Base-by-base conservation (phyloP, 1,140 invertebrate genomes). In the Phymastichus coffea region DNA sequence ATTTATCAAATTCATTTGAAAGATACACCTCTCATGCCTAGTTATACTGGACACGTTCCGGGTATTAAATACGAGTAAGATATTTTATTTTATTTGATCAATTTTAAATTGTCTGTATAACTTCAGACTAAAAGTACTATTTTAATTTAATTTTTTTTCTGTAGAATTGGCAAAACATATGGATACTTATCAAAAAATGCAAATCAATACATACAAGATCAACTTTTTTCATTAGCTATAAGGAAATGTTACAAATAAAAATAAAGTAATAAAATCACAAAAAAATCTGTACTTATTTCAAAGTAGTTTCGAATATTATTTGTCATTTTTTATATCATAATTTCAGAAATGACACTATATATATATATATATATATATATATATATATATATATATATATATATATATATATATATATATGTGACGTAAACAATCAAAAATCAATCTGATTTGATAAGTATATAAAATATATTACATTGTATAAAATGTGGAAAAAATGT, bases 41-140 rank as follows among this genome's bases (percentile, higher is more conserved):
- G 87, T 69, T 91, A 91, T 72, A 81, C 82, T 4, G 88, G 88
- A 2, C 88, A 91, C 65, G 83, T 90, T 46, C 88, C 88, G 1
- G 88, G 88, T 38, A 80, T 80, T 48, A 79, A 81, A 60, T 87
- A 85, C 67, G 85, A 85, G 85, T 86, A 56, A 53, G 12, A 20
- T 25, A 52, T 2, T 25, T 12, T n/a, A n/a, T n/a, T n/a, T n/a
- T n/a, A n/a, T n/a, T n/a, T n/a, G n/a, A n/a, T n/a, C n/a, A n/a
- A n/a, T n/a, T n/a, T n/a, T n/a, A n/a, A n/a, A n/a, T n/a, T n/a
- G n/a, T n/a, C n/a, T n/a, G n/a, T n/a, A n/a, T n/a, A n/a, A n/a
- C n/a, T n/a, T n/a, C n/a, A n/a, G n/a, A n/a, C n/a, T n/a, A n/a
- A n/a, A n/a, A n/a, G n/a, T n/a, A n/a, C n/a, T n/a, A n/a, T n/a